Percentiles rank a stretch among this genome's conserved stretches.
These are phyloP conservation scores for Mola mola DNA, from an alignment of 2,113 vertebrate species.

Conservation along the genomic window DNA sequence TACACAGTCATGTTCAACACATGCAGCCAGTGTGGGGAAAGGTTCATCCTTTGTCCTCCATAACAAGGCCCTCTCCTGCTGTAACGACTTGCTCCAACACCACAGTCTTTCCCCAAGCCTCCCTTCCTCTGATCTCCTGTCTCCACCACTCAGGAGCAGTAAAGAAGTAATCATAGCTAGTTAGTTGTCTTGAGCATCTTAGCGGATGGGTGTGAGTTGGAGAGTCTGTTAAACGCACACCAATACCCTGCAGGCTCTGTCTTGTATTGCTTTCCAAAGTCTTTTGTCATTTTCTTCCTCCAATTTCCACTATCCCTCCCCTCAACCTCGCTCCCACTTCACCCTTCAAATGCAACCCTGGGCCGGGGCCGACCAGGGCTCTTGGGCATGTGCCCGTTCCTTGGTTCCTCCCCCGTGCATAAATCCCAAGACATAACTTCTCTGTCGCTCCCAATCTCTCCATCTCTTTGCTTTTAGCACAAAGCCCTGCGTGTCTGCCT, in stretches of 20 bases:
- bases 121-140: neutral
- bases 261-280: slow-evolving; percentile 59
- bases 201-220: slow-evolving; percentile 41
- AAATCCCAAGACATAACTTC: slow-evolving; percentile 57
- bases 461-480: slow-evolving; percentile 83
- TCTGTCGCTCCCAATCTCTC: slow-evolving; percentile 52
- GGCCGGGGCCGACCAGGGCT: slow-evolving; percentile 33
- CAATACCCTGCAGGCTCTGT: slow-evolving; percentile 48
- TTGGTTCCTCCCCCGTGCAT: slow-evolving; percentile 56
- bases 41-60: neutral
- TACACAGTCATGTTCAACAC: no score
- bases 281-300: slow-evolving; percentile 76
- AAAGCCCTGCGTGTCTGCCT: slow-evolving; percentile 84
- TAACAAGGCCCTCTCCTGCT: neutral
- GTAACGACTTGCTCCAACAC: neutral
- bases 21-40: neutral
- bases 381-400: slow-evolving; percentile 50
- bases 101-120: no score
- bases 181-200: slow-evolving; percentile 26
- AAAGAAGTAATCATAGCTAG: slow-evolving; percentile 15
- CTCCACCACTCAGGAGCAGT: slow-evolving; percentile 30
- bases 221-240: slow-evolving; percentile 48
- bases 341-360: slow-evolving; percentile 54
- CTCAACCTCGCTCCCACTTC: slow-evolving; percentile 45
- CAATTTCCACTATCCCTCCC: slow-evolving; percentile 60